Conservation (phyloP, 2,797 vertebrate species). For the Falco novaeseelandiae region DNA sequence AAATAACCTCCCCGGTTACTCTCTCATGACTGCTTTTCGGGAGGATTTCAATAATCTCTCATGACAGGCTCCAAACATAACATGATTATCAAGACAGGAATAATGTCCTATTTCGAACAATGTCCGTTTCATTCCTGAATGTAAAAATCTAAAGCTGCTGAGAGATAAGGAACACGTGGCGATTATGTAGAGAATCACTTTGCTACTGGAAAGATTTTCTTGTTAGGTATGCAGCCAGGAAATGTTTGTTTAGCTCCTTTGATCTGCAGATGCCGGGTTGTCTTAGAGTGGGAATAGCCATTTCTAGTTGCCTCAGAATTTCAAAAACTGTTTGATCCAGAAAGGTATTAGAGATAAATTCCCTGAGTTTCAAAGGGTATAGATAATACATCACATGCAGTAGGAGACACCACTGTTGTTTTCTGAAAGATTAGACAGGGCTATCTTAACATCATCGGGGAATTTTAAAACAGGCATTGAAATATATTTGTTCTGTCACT, state of each 20-base stretch:
- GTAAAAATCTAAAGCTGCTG: neutral
- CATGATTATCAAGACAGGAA: neutral
- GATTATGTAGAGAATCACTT: neutral
- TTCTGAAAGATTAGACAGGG: conserved; percentile 5
- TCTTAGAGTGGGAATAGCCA: neutral
- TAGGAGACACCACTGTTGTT: neutral
- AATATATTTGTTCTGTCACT: conserved; percentile 43
- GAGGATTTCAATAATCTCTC: conserved; percentile 2
- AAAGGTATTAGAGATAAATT: neutral
- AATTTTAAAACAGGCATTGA: conserved; percentile 33
- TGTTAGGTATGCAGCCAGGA: neutral
- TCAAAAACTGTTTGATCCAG: conserved; percentile 13
- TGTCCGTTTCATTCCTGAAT: neutral
- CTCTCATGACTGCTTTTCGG: neutral
- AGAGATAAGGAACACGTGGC: neutral
- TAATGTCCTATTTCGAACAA: neutral
- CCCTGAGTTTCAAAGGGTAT: conserved; percentile 5
- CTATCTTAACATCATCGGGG: neutral
- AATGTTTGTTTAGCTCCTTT: conserved; percentile 15
- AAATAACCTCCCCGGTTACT: neutral
- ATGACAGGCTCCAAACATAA: neutral
- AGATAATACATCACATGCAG: neutral
- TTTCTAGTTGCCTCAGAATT: conserved; percentile 25
- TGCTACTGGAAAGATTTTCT: neutral
- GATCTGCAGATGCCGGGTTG: neutral